These are phyloP conservation scores for Myanophis thanlyinensis DNA, from an alignment of 2,113 vertebrate genomes.

Conservation along the genomic window DNA sequence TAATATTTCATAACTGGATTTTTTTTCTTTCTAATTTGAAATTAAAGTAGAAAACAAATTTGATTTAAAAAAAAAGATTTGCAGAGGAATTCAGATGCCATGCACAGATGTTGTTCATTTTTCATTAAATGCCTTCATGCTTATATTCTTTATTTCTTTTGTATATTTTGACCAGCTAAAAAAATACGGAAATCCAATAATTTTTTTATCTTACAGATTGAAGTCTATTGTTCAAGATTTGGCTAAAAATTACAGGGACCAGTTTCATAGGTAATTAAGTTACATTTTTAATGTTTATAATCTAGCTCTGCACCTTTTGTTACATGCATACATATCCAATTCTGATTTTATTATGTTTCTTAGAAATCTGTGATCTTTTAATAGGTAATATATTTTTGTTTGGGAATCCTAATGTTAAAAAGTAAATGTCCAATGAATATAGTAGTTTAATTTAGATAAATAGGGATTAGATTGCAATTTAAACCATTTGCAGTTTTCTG, in stretches of 20 bases:
- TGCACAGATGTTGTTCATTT: not conserved
- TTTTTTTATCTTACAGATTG: conserved; percentile 72
- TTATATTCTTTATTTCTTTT: not conserved
- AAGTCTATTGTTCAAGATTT: conserved; percentile 90
- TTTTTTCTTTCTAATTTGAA: not conserved
- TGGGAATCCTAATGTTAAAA: not conserved
- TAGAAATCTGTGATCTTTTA: not conserved
- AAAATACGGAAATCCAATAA: not conserved
- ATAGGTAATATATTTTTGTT: not conserved
- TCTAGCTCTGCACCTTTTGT: not conserved
- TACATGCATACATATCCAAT: not conserved
- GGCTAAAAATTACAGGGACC: conserved; percentile 86
- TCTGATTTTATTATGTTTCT: not conserved
- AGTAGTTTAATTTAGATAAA: not conserved
- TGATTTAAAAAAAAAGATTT: not conserved
- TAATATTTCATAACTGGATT: not conserved
- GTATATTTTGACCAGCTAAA: not conserved
- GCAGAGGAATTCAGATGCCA: not conserved
- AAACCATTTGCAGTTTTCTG: not conserved
- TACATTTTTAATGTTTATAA: not conserved
- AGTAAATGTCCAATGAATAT: not conserved
- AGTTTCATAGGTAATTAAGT: conserved; percentile 84
- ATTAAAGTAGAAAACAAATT: accelerated
- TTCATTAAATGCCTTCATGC: not conserved
- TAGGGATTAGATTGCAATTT: not conserved